Conservation (phyloP, 2,888 invertebrate genomes). For the Petrolisthes cinctipes region DNA sequence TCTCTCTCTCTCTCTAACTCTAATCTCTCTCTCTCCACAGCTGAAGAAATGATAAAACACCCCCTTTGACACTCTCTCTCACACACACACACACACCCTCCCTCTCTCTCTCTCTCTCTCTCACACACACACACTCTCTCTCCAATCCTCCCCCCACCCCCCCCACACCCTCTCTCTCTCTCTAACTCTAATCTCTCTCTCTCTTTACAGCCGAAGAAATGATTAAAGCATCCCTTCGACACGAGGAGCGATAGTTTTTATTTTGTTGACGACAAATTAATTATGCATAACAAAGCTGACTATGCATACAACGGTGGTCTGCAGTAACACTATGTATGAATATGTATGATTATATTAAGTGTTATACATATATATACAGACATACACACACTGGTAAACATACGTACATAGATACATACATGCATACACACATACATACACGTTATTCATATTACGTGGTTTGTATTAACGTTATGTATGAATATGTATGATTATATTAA, state of each 20-base stretch:
- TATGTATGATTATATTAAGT: no score
- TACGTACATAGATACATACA: no score
- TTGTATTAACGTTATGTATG: no score
- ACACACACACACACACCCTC: no score
- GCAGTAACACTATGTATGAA: constrained; percentile 41
- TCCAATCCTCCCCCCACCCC: not conserved
- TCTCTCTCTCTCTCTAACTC: constrained; percentile 1
- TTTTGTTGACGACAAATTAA: constrained; percentile 95
- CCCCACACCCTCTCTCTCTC: not conserved
- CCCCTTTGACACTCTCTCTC: no score
- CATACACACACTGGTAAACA: no score
- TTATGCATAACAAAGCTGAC: constrained; percentile 99
- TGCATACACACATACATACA: no score
- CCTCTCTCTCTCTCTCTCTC: constrained; percentile 1
- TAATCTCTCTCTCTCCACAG: not conserved
- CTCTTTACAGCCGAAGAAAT: constrained; percentile 90
- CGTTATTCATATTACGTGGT: no score
- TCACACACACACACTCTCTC: not conserved
- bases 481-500: no score
- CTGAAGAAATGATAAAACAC: no score
- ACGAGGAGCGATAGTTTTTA: constrained; percentile 99
- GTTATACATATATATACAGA: no score
- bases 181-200: not conserved
- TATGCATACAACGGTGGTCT: constrained; percentile 89
- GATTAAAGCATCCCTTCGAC: constrained; percentile 94